phyloP scores from a whole-genome alignment of 2,888 invertebrate genomes.

The Nowickia ferox region DNA sequence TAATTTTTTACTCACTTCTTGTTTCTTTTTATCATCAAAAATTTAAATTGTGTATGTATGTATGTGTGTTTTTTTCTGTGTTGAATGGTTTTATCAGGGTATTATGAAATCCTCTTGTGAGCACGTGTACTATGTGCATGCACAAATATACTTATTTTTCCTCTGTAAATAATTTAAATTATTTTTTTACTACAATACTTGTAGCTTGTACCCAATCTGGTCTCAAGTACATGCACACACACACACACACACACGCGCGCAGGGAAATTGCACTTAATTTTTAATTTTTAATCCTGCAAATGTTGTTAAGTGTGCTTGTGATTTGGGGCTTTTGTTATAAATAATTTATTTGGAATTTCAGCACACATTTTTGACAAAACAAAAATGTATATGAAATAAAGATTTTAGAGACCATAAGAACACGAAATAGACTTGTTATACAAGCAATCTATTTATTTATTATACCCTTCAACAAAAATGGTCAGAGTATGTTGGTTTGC shows the following conservation, averaged over 20 bases:
- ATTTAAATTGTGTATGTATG: background rate
- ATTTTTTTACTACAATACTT: background rate
- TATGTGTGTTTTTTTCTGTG: background rate
- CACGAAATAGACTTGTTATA: no score
- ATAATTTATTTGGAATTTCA: background rate
- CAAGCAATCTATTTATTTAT: no score
- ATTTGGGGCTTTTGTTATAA: constrained; percentile 10
- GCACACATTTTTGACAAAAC: background rate
- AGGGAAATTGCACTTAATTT: background rate
- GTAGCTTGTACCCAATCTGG: background rate
- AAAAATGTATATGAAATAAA: background rate
- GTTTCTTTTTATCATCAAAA: background rate
- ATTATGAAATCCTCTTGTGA: constrained; percentile 35
- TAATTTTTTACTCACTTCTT: no score
- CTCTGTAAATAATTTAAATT: background rate
- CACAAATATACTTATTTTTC: background rate
- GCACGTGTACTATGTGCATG: constrained; percentile 4
- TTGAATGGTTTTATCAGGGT: background rate
- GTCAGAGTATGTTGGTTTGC: no score
- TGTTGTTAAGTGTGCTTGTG: constrained; percentile 7
- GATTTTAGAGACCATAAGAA: background rate
- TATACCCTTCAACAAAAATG: no score
- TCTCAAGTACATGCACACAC: background rate
- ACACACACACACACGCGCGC: no score
- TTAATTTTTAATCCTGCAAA: background rate